These are phyloP conservation scores for Lampris incognitus DNA, from an alignment of 2,113 vertebrate genomes.

Conservation along the genomic window DNA sequence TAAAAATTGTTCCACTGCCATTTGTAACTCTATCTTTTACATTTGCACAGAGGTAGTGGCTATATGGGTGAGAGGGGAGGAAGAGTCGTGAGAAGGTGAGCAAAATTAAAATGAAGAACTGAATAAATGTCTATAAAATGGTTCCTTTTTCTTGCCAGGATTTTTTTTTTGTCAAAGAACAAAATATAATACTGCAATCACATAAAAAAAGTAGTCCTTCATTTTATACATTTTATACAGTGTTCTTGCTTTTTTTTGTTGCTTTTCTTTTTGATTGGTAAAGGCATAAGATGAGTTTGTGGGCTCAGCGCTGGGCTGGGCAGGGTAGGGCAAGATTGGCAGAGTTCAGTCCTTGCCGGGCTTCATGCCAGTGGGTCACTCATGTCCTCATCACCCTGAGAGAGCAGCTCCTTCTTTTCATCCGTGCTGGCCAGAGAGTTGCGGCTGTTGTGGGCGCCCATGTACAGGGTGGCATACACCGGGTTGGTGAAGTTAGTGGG, in stretches of 20 bases:
- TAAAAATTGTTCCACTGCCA: conserved; percentile 76
- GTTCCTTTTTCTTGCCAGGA: conserved; percentile 75
- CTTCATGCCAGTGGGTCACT: conserved; percentile 92
- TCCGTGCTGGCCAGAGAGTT: conserved; percentile 97
- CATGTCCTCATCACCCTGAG: conserved; percentile 91
- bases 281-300: conserved; percentile 79
- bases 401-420: conserved; percentile 95
- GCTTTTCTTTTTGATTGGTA: conserved; percentile 77
- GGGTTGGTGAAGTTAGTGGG: conserved; percentile 99
- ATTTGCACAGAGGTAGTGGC: conserved; percentile 87
- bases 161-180: conserved; percentile 78
- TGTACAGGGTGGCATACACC: conserved; percentile 97
- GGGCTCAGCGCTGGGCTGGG: conserved; percentile 53
- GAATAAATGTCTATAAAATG: conserved; percentile 84
- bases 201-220: conserved; percentile 99
- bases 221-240: conserved; percentile 99
- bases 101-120: conserved; percentile 77
- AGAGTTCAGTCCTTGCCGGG: conserved; percentile 53
- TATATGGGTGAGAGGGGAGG: conserved; percentile 69
- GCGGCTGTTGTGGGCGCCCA: conserved; percentile 95
- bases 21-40: conserved; percentile 74
- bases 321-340: conserved; percentile 49
- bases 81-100: conserved; percentile 62
- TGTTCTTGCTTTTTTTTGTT: conserved; percentile 79
- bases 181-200: conserved; percentile 98